Evolutionary conservation across 2,113 vertebrate species (phyloP), one percentile per base, ranked within the genome.

Genomic region (Plotosus lineatus): DNA sequence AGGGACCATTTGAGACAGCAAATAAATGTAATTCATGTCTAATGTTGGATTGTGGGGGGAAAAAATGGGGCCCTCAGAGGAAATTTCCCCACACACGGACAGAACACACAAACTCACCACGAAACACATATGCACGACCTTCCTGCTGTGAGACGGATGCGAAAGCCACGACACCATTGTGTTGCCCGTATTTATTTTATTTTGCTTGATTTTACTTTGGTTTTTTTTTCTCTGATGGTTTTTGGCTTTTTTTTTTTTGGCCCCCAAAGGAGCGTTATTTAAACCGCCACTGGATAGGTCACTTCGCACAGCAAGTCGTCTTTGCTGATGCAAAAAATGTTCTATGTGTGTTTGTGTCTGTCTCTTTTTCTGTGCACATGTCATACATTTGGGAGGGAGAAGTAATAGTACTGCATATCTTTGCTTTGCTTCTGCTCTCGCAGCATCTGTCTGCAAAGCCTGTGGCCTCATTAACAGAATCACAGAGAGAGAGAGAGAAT

Each of bases 401-500:
- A 89, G 87, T 86, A 17, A 87, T 86, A 85, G 26, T 21, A 19
- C 28, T 50, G 69, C 44, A 33, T 85, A 51, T 77, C 75, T 38
- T 72, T 60, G 44, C 3, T 61, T 79, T 60, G 61, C 83, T 80
- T 85, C 86, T 89, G 87, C 86, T 88, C 91, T 92, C 80, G 84
- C 88, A 90, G 90, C 91, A 92, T 90, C 88, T 89, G 87, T 88
- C 89, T 90, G 87, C 90, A 89, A 92, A 87, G 89, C 86, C 89
- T 88, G 79, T 88, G 78, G 85, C 85, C 90, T 93, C 89, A 92
- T 93, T 93, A 93, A 88, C 88, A 86, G 89, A 90, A 93, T 90
- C 91, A 91, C 87, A 77, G 84, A 92, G 91, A 93, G 92, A 77
- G 84, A 92, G 91, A 93, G 92, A 89, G 92, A 92, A 92, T 86